These are phyloP conservation scores for Lathamus discolor DNA, from an alignment of 2,113 vertebrate species.

Conservation along the genomic window DNA sequence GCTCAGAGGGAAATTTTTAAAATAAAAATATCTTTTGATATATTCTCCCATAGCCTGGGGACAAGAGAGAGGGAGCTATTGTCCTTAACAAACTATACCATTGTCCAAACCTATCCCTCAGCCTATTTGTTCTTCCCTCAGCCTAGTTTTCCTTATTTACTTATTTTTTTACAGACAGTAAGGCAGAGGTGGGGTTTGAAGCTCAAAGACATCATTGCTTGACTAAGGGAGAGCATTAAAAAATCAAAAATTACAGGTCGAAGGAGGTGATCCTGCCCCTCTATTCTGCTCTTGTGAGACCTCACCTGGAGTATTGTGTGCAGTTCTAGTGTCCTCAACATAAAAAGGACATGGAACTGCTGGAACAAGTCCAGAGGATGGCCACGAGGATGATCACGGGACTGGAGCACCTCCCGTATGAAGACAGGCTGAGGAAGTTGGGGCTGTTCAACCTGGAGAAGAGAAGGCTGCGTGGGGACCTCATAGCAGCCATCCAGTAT, in stretches of 20 bases:
- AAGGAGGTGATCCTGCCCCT: no score
- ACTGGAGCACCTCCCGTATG: no score
- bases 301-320: no score
- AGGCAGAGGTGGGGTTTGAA: neutral
- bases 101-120: neutral
- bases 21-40: neutral
- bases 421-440: no score
- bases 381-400: no score
- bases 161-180: neutral
- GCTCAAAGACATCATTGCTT: neutral
- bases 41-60: neutral
- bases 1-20: neutral
- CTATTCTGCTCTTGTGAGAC: no score
- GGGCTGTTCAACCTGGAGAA: no score
- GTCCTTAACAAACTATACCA: neutral
- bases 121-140: neutral
- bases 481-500: no score
- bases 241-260: neutral
- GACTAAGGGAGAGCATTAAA: neutral
- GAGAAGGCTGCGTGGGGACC: no score
- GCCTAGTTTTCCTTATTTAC: neutral
- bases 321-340: no score
- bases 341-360: no score
- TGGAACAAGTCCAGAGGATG: no score
- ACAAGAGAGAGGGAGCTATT: neutral